Evolutionary conservation across 2,888 invertebrate genomes (phyloP).

Genomic region (Zaprionus bogoriensis): DNA sequence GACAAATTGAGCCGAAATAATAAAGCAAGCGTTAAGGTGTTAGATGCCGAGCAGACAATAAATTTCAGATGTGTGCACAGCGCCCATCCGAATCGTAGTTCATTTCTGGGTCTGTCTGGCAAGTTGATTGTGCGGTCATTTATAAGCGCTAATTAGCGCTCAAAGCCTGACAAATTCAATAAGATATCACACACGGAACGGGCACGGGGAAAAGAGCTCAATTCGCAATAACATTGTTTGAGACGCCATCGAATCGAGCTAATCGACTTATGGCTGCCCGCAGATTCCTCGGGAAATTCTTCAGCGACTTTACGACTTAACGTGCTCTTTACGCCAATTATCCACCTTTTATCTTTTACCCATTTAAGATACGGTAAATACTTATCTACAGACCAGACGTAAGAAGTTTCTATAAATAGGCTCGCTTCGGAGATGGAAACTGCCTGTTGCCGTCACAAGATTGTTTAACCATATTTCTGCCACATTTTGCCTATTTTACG

Average conservation of each 20-base stretch:
- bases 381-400: neutral
- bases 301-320: neutral
- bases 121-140: slow-evolving; percentile 19
- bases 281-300: neutral
- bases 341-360: slow-evolving; percentile 1
- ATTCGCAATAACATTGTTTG: neutral
- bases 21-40: slow-evolving; percentile 49
- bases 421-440: neutral
- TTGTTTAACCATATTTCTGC: slow-evolving; percentile 13
- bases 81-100: too few relatives aligned
- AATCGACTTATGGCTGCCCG: neutral
- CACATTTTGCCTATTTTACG: slow-evolving; percentile 12
- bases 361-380: neutral
- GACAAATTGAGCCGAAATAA: slow-evolving; percentile 50
- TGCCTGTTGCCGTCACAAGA: slow-evolving; percentile 9
- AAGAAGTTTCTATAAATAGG: slow-evolving; percentile 8
- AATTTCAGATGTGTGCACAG: slow-evolving; percentile 13
- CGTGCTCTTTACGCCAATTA: neutral
- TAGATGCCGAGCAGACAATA: slow-evolving; percentile 35
- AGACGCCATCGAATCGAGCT: neutral
- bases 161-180: slow-evolving; percentile 9
- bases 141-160: slow-evolving; percentile 30
- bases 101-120: slow-evolving; percentile 17
- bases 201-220: neutral
- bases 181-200: neutral